Evolutionary conservation across 2,113 vertebrate species (phyloP).

Genomic region (Nanorana parkeri): DNA sequence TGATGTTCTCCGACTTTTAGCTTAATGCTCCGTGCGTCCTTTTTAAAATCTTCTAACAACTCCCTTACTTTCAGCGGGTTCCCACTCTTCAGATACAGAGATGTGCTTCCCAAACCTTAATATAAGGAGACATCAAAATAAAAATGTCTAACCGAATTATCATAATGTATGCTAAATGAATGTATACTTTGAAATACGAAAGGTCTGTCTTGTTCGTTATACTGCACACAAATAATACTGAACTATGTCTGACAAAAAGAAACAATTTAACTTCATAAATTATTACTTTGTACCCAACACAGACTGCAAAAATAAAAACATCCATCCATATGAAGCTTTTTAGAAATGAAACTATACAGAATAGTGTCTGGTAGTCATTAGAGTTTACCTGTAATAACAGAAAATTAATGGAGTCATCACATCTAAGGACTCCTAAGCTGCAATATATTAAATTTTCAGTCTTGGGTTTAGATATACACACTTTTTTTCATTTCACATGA

Average conservation of each 20-base stretch:
- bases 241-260: conserved; percentile 11
- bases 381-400: too few species aligned
- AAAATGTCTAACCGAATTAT: conserved; percentile 40
- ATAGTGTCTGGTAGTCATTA: too few species aligned
- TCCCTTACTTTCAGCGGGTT: conserved; percentile 74
- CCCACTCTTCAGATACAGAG: conserved; percentile 85
- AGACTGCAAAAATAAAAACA: background rate
- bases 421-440: too few species aligned
- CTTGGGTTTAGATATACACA: too few species aligned
- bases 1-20: conserved; percentile 84
- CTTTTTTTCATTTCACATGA: too few species aligned
- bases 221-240: conserved; percentile 5
- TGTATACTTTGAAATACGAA: conserved; percentile 25
- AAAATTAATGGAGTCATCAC: too few species aligned
- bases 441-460: too few species aligned
- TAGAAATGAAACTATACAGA: too few species aligned
- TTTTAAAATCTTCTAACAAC: conserved; percentile 86
- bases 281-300: background rate
- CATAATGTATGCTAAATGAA: conserved; percentile 43
- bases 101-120: conserved; percentile 86
- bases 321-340: background rate
- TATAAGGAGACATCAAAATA: conserved; percentile 59
- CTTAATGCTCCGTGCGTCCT: conserved; percentile 90
- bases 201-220: conserved; percentile 5
- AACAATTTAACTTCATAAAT: conserved; percentile 19